Evolutionary conservation across 35 echinoderm and acorn worm species (phyloP).

Genomic region (Apostichopus californicus): DNA sequence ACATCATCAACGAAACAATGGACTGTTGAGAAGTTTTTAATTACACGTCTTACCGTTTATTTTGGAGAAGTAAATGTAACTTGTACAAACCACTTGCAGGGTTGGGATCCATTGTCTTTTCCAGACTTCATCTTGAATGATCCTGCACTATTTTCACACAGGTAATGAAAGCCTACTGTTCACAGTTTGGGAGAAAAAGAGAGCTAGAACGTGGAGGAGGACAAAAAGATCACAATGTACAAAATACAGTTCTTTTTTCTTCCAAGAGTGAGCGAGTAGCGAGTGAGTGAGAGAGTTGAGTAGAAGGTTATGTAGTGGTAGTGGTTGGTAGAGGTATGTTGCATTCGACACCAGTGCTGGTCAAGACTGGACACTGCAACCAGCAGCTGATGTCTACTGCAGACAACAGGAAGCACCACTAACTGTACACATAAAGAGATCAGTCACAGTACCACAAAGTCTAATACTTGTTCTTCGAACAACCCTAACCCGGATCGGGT

Average conservation of each 20-base stretch:
- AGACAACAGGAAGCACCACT: not conserved
- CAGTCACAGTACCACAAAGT: too few relatives aligned
- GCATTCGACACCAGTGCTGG: conserved; percentile 15
- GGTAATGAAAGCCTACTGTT: not conserved
- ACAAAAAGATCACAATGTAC: not conserved
- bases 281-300: not conserved
- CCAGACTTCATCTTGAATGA: not conserved
- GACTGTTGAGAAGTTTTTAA: not conserved
- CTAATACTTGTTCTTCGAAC: too few relatives aligned
- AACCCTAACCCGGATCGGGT: too few relatives aligned
- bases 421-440: too few relatives aligned
- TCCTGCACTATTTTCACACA: not conserved
- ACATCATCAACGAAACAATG: not conserved
- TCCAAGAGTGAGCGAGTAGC: not conserved
- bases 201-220: not conserved
- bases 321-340: not conserved
- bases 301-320: not conserved
- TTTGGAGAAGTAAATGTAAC: not conserved
- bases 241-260: not conserved
- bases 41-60: not conserved
- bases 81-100: not conserved
- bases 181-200: not conserved
- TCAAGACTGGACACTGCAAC: not conserved
- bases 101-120: not conserved
- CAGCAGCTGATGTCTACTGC: conserved; percentile 4